Evolutionary conservation across 2,113 vertebrate genomes (phyloP), one percentile per base, ranked within the genome.

Genomic region (Lonchura striata): DNA sequence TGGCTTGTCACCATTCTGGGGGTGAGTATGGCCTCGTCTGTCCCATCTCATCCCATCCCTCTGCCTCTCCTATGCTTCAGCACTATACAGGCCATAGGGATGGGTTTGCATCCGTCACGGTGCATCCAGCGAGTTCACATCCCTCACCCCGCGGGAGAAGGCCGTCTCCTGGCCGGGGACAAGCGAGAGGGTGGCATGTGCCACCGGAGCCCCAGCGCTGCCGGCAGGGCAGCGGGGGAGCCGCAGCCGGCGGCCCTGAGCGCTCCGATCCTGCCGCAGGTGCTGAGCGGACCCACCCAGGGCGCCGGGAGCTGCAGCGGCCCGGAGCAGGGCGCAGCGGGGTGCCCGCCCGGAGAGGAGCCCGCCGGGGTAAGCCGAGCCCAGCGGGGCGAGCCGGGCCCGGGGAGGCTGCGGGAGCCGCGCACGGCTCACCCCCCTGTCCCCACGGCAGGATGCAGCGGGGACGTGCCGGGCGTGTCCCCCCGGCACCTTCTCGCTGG

Each of bases 261-360:
- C 33, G 7, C 57, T 47, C 31, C 4, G 37, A 33, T 37, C 33
- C n/a, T 79, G 59, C 52, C 5, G 0, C 66, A 98, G 97, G 94
- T 97, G 44, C 94, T 98, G 78, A 78, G 93, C 42, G 35, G 92
- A 24, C 33, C 97, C 52, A 70, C 95, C 42, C 83, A 86, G 25
- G 97, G 95, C 87, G 94, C 96, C 15, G 83, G 98, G 83, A 97
- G 94, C 95, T 98, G 98, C 74, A 86, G 82, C n/a, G 82, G 86
- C 83, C 71, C 59, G 75, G 81, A 91, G 20, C 93, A 31, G 15
- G 18, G 72, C 13, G 15, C 27, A 1, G 49, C 35, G 3, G 88
- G 88, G 42, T 99, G 99, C 88, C 98, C 98, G 0, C 97, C 98
- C 0, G 99, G 99, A 41, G 97, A 98, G 91, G 15, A 11, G 57